Evolutionary conservation across 1,140 invertebrate species (phyloP).

Genomic region (Drosophila serrata): DNA sequence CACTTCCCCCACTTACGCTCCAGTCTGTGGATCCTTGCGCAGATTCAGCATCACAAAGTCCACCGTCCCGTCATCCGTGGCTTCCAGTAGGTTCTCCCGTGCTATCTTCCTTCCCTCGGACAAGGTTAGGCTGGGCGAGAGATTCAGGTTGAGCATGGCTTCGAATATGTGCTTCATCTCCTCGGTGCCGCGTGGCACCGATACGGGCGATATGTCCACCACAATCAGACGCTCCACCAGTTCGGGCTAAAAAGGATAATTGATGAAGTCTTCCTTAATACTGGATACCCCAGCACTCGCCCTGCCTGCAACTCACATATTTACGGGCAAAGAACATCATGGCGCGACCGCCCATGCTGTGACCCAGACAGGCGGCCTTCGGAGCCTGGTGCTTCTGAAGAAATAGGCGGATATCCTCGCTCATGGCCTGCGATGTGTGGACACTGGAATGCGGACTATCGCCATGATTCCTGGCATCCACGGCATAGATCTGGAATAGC

Average conservation of each 20-base stretch:
- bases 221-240: constrained; percentile 92
- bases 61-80: constrained; percentile 85
- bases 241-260: constrained; percentile 88
- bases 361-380: constrained; percentile 91
- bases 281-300: not conserved
- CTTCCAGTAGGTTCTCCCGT: constrained; percentile 86
- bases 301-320: constrained; percentile 81
- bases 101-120: constrained; percentile 88
- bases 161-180: constrained; percentile 89
- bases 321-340: constrained; percentile 92
- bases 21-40: constrained; percentile 49
- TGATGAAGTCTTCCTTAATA: not conserved
- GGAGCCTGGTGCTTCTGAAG: constrained; percentile 86
- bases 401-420: constrained; percentile 89
- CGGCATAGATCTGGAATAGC: constrained; percentile 87
- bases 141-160: constrained; percentile 88
- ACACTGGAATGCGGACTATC: constrained; percentile 92
- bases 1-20: constrained; percentile 47
- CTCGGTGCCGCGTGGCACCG: constrained; percentile 88
- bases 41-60: constrained; percentile 87
- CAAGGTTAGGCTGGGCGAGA: constrained; percentile 88
- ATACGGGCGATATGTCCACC: constrained; percentile 93
- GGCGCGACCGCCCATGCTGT: constrained; percentile 96
- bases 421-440: constrained; percentile 91
- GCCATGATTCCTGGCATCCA: constrained; percentile 97